Conservation (phyloP, 2,113 vertebrate genomes). For the Atlantisia rogersi region DNA sequence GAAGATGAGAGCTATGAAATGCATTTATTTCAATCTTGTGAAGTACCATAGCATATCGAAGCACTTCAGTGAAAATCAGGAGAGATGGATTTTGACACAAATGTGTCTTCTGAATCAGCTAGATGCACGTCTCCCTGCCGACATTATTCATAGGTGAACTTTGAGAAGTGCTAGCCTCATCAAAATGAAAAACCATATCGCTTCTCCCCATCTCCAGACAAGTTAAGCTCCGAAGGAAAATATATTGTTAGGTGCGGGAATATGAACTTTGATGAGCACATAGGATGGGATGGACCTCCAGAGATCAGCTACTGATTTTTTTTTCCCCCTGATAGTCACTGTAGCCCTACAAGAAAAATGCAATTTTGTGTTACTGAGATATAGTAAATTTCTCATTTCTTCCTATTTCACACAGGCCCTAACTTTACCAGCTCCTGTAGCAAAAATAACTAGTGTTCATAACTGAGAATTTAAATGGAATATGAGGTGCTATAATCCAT, state of each 20-base stretch:
- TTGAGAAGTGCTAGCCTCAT: conserved; percentile 59
- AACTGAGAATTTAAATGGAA: conserved; percentile 23
- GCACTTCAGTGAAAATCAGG: conserved; percentile 8
- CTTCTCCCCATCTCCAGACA: neutral
- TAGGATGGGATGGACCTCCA: neutral
- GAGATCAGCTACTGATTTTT: neutral
- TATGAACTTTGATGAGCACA: neutral
- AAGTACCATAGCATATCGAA: neutral
- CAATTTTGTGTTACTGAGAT: conserved; percentile 22
- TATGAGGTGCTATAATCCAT: neutral
- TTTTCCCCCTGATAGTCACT: neutral
- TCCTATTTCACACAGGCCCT: neutral
- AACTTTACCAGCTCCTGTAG: conserved; percentile 18
- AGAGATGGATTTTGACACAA: conserved; percentile 59
- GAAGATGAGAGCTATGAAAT: conserved; percentile 1
- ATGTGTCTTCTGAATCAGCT: conserved; percentile 48
- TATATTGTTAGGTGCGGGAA: neutral
- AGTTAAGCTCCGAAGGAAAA: conserved; percentile 6
- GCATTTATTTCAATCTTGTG: conserved; percentile 27
- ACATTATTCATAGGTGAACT: conserved; percentile 50
- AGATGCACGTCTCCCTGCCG: neutral
- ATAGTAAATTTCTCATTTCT: conserved; percentile 41
- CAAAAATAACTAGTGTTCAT: conserved; percentile 29
- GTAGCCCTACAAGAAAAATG: conserved; percentile 22
- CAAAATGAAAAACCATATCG: conserved; percentile 28